Conservation (phyloP, 2,888 invertebrate genomes). For the Cataglyphis rosenhaueri region DNA sequence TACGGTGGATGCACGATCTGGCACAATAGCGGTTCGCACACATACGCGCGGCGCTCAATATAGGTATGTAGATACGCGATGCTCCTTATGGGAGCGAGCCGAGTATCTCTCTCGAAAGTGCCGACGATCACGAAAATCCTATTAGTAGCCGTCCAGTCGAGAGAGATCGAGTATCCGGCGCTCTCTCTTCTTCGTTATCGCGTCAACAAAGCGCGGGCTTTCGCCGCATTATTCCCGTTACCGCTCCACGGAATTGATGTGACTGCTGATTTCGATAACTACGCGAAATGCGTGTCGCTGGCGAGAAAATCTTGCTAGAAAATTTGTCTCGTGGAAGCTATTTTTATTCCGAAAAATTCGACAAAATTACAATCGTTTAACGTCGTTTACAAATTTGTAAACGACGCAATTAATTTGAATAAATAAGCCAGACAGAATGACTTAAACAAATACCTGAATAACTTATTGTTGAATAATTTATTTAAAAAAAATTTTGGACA, state of each 20-base stretch:
- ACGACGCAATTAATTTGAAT: background rate
- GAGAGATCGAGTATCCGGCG: conserved; percentile 48
- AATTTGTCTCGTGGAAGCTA: background rate
- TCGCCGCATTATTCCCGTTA: conserved; percentile 36
- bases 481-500: background rate
- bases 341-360: background rate
- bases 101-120: conserved; percentile 65
- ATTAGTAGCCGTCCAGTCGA: conserved; percentile 58
- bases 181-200: conserved; percentile 23
- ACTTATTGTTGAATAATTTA: background rate
- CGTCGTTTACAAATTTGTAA: background rate
- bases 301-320: no score
- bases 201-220: conserved; percentile 51
- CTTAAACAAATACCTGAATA: background rate
- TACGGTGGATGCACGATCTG: conserved; percentile 41
- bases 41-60: conserved; percentile 14
- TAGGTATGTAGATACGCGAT: background rate
- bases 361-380: background rate
- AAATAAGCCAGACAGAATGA: background rate
- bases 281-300: background rate
- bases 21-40: conserved; percentile 27
- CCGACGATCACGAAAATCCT: conserved; percentile 68
- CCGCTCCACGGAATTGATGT: background rate
- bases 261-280: background rate
- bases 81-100: conserved; percentile 52